Base-by-base conservation (phyloP, 2,797 vertebrate genomes). In the Choloepus didactylus region DNA sequence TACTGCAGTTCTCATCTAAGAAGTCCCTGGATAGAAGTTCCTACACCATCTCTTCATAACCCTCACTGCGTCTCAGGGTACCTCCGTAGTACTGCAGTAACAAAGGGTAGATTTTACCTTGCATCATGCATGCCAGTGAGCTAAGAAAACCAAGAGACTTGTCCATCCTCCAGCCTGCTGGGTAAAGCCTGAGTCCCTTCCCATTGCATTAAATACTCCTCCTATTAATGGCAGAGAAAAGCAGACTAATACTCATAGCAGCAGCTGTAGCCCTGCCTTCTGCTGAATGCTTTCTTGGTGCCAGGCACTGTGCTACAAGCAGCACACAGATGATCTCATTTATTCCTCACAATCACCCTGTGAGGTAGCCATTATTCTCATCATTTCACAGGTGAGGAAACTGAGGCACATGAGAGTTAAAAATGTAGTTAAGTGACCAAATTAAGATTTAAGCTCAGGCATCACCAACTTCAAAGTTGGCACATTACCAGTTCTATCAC, bases 121-220 rank as follows among this genome's bases (percentile, higher is more conserved):
- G 21, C 56, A 60, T 44, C 19, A 9, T 73, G 15, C 25, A 7
- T 70, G 38, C 38, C 80, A 66, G 2, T 82, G 84, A 92, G 56
- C 49, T 84, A 66, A 88, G 76, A 70, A 92, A 86, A 82, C 35
- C 16, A 31, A 46, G 76, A 93, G 51, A 29, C 66, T 51, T 76
- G 46, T 70, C 67, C 46, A 41, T 95, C 23, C 27, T 90, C 31
- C 59, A 67, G 23, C 72, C 67, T 35, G 56, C 73, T 75, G 67
- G n/a, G 27, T 54, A 86, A 49, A 87, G 21, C 80, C 56, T 73
- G 80, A 49, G 51, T 80, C 11, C 56, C 9, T 86, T 92, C 46
- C 69, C 67, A 44, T 25, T 76, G 41, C 49, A 5, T 60, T 93
- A 60, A 80, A 84, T 29, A 81, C 27, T 31, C 81, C 4, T 41